Conservation (phyloP, 2,113 vertebrate genomes). For the Etia nguti region DNA sequence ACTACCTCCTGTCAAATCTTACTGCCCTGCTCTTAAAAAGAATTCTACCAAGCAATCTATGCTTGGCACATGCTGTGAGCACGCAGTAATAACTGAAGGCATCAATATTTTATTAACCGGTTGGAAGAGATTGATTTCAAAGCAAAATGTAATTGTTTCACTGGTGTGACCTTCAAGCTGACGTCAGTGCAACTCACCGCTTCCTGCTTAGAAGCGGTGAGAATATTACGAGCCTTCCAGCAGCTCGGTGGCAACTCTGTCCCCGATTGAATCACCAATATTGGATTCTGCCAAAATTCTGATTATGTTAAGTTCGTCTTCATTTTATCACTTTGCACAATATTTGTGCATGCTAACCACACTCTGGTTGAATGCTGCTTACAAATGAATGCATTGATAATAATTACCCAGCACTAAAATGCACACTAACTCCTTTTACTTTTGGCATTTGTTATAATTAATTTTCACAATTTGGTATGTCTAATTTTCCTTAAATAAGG, state of each 20-base stretch:
- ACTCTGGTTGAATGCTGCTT: not conserved
- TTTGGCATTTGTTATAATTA: not conserved
- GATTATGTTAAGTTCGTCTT: not conserved
- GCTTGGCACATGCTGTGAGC: not conserved
- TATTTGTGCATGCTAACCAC: not conserved
- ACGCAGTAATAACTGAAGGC: not conserved
- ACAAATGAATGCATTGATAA: not conserved
- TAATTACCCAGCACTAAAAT: not conserved
- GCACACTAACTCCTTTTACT: not conserved
- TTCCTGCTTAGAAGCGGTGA: not conserved
- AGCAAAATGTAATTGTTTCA: not conserved
- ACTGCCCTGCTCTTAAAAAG: not conserved
- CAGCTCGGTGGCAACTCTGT: not conserved
- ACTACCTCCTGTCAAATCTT: not conserved
- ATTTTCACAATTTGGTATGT: not conserved
- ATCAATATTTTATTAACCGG: not conserved
- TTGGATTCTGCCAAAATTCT: not conserved
- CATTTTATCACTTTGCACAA: not conserved
- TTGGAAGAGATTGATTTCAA: not conserved
- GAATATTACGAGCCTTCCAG: not conserved
- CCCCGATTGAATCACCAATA: not conserved
- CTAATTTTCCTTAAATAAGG: not conserved
- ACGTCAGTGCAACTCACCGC: not conserved
- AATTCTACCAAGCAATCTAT: not conserved
- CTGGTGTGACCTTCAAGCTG: not conserved